Conservation (phyloP, 1,140 invertebrate genomes). For the Brachystomella parvula region DNA sequence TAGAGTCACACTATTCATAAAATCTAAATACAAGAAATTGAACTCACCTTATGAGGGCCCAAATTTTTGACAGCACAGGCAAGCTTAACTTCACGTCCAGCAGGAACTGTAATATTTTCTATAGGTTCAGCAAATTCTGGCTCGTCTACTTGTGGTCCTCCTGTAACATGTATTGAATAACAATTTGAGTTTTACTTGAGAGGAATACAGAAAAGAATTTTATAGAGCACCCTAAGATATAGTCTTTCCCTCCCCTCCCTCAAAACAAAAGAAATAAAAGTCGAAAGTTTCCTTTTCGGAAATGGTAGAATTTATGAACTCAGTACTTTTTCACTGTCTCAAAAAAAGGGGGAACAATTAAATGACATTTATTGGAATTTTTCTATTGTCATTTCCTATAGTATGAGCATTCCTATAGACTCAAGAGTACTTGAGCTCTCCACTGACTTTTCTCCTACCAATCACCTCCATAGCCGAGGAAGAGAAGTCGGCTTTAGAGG, state of each 20-base stretch:
- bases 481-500: neutral
- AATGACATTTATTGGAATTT: constrained; percentile 37
- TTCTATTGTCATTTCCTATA: constrained; percentile 11
- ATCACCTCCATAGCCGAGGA: neutral
- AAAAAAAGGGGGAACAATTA: constrained; percentile 33
- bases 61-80: constrained; percentile 83
- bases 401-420: too few relatives aligned
- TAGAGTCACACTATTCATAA: too few relatives aligned
- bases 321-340: constrained; percentile 29
- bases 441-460: neutral
- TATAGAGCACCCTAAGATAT: neutral
- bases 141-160: constrained; percentile 46
- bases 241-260: neutral
- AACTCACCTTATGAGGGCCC: constrained; percentile 66
- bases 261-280: neutral
- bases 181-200: constrained; percentile 5
- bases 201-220: constrained; percentile 1
- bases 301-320: constrained; percentile 35
- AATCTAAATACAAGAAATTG: too few relatives aligned
- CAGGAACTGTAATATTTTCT: constrained; percentile 59
- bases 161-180: constrained; percentile 39
- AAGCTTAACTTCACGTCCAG: constrained; percentile 74
- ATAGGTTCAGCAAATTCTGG: constrained; percentile 57
- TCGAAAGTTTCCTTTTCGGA: too few relatives aligned
- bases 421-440: too few relatives aligned